phyloP scores from a whole-genome alignment of 2,888 invertebrate species.

The Chaetogeoica ovagalla region DNA sequence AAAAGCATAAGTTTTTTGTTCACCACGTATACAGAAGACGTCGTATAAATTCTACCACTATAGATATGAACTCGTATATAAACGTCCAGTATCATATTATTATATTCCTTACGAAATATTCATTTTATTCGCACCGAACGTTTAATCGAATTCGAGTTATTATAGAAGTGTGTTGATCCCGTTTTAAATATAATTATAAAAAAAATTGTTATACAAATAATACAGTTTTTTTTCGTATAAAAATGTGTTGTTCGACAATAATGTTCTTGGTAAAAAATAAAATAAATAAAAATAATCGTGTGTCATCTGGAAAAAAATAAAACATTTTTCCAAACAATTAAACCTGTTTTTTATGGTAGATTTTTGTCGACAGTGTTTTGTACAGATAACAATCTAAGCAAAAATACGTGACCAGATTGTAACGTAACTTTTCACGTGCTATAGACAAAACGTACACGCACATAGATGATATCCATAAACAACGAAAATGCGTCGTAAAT shows the following conservation, averaged over 20 bases:
- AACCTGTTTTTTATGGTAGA: constrained; percentile 39
- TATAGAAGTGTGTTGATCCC: no score
- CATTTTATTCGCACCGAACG: no score
- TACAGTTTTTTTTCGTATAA: background rate
- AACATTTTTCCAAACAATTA: constrained; percentile 37
- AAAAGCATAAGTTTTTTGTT: no score
- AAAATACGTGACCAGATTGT: constrained; percentile 50
- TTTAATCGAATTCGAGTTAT: no score
- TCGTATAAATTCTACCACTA: no score
- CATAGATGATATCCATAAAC: constrained; percentile 20
- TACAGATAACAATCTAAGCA: constrained; percentile 32
- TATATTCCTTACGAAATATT: no score
- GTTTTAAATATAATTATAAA: background rate
- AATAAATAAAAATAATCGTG: constrained; percentile 8
- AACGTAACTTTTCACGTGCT: constrained; percentile 38
- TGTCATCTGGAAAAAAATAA: constrained; percentile 16
- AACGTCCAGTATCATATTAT: no score
- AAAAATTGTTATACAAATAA: background rate
- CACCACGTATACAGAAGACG: no score
- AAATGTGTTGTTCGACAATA: background rate
- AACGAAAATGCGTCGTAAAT: constrained; percentile 28
- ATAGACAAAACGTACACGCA: background rate
- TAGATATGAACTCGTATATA: no score
- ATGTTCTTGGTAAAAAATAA: constrained; percentile 19
- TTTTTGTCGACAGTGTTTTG: constrained; percentile 25